Conservation (phyloP, 2,113 vertebrate genomes). For the Lipotes vexillifer region DNA sequence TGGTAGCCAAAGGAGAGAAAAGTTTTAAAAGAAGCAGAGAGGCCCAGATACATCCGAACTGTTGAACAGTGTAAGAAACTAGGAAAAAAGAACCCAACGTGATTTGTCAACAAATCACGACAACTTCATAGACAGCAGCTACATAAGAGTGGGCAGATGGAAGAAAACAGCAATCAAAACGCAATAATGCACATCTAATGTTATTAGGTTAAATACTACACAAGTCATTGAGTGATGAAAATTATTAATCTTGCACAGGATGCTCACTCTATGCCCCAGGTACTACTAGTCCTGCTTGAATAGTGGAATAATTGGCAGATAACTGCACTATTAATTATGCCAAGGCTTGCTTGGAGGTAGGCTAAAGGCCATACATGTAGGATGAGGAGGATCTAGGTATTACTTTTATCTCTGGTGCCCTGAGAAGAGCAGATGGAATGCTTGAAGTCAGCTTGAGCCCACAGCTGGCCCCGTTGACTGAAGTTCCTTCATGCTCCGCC, state of each 20-base stretch:
- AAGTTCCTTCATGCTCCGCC: not conserved
- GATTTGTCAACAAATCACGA: constrained; percentile 6
- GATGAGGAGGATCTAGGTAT: not conserved
- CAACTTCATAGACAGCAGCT: not conserved
- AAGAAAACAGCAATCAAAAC: constrained; percentile 37
- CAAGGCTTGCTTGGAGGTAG: not conserved
- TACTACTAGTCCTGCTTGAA: constrained; percentile 40
- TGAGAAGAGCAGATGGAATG: not conserved
- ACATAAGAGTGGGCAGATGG: not conserved
- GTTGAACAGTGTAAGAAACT: not conserved
- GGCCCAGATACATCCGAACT: not conserved
- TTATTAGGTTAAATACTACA: constrained; percentile 47
- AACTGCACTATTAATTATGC: constrained; percentile 43
- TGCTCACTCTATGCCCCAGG: not conserved
- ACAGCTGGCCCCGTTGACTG: not conserved
- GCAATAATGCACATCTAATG: not conserved
- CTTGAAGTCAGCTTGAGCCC: not conserved
- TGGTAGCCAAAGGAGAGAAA: not conserved
- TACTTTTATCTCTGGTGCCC: not conserved
- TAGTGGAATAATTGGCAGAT: constrained; percentile 59
- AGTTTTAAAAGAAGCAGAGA: not conserved
- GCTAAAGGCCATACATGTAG: constrained; percentile 23
- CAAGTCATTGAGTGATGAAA: constrained; percentile 36
- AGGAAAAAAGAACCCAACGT: not conserved
- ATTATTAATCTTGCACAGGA: constrained; percentile 40